These are phyloP conservation scores for Chrysotoxum bicinctum DNA, from an alignment of 2,888 invertebrate species.

Conservation along the genomic window DNA sequence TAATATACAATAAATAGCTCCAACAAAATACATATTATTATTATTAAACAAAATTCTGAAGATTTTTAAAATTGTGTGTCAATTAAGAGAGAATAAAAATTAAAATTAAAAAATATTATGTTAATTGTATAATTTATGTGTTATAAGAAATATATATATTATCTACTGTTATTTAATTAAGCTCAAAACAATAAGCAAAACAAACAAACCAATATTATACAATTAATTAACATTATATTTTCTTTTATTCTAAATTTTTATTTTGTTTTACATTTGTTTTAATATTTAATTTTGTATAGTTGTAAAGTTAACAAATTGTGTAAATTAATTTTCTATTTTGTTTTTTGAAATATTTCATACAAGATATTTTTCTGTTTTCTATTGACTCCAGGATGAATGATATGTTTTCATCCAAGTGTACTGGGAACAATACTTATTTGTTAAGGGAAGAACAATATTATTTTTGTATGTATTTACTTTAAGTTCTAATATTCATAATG, in stretches of 20 bases:
- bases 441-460: conserved; percentile 13
- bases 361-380: conserved; percentile 2
- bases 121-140: conserved; percentile 54
- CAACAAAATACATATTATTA: conserved; percentile 23
- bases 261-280: not conserved
- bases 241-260: conserved; percentile 8
- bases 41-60: conserved; percentile 7
- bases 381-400: conserved; percentile 14
- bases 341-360: conserved; percentile 14
- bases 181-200: conserved; percentile 54
- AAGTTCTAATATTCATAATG: conserved; percentile 2
- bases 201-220: conserved; percentile 50
- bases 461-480: conserved; percentile 14
- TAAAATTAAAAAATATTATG: conserved; percentile 24
- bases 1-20: conserved; percentile 14
- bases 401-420: conserved; percentile 11
- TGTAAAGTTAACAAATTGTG: conserved; percentile 14
- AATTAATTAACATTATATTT: not conserved
- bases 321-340: conserved; percentile 22
- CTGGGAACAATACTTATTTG: conserved; percentile 38
- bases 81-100: conserved; percentile 47
- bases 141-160: conserved; percentile 33
- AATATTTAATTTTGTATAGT: conserved; percentile 43
- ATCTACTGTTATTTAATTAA: conserved; percentile 56
- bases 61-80: conserved; percentile 56